Evolutionary conservation across 2,888 invertebrate species (phyloP).

Genomic region (Sphaerophoria taeniata): DNA sequence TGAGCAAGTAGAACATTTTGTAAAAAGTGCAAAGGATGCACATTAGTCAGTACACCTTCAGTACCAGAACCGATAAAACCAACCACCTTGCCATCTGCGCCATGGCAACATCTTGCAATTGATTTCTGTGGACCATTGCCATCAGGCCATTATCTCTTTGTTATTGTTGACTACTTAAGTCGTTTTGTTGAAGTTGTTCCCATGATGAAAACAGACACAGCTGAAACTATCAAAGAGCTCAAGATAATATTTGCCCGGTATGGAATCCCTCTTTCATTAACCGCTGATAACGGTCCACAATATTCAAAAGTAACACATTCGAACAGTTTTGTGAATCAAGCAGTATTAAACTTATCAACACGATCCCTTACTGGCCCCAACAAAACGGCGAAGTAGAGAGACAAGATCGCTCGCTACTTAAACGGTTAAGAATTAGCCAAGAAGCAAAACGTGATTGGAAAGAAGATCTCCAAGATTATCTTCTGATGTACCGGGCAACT

Average conservation of each 20-base stretch:
- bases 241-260: too few species aligned
- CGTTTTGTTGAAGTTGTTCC: too few species aligned
- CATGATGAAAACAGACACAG: too few species aligned
- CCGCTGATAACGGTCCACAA: too few species aligned
- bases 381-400: conserved; percentile 7
- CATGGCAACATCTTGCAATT: background rate
- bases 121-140: conserved; percentile 1
- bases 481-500: conserved; percentile 2
- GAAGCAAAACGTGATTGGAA: background rate
- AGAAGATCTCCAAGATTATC: background rate
- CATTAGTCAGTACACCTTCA: too few species aligned
- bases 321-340: background rate
- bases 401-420: background rate
- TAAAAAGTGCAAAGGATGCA: too few species aligned
- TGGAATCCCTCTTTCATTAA: too few species aligned
- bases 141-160: background rate
- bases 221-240: background rate
- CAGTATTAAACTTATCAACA: background rate
- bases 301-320: too few species aligned
- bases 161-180: too few species aligned
- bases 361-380: background rate
- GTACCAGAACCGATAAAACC: too few species aligned
- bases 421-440: background rate
- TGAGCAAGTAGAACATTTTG: too few species aligned
- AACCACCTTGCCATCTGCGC: too few species aligned